These are phyloP conservation scores for Axis porcinus DNA, from an alignment of 2,113 vertebrate species.

Conservation along the genomic window DNA sequence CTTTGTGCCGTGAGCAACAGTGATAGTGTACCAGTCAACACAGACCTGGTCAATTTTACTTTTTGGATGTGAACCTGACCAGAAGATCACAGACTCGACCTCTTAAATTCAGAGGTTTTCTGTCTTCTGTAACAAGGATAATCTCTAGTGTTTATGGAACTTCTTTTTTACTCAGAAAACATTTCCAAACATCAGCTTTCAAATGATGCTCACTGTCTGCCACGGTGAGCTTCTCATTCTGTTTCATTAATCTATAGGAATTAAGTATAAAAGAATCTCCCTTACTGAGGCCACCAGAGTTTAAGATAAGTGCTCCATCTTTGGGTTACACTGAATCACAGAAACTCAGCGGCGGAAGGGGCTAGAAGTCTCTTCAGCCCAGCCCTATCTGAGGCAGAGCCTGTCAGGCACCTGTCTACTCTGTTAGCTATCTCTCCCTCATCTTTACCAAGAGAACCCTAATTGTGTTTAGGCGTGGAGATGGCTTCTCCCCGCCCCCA, in stretches of 20 bases:
- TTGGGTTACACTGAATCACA: background rate
- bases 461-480: background rate
- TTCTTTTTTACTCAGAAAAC: slow-evolving; percentile 31
- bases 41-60: background rate
- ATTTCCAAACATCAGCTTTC: background rate
- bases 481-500: background rate
- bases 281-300: background rate
- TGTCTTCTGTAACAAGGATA: background rate
- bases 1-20: background rate
- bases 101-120: background rate
- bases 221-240: background rate
- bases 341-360: background rate
- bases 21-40: background rate
- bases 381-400: background rate
- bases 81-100: background rate
- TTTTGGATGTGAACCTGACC: background rate
- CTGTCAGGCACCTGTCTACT: background rate
- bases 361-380: background rate
- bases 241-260: background rate
- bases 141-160: background rate
- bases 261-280: slow-evolving; percentile 15
- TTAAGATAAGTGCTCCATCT: background rate
- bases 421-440: background rate
- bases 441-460: background rate
- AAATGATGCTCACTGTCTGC: background rate